Base-by-base conservation (phyloP, 1,140 invertebrate species). In the Drosophila arawakana region DNA sequence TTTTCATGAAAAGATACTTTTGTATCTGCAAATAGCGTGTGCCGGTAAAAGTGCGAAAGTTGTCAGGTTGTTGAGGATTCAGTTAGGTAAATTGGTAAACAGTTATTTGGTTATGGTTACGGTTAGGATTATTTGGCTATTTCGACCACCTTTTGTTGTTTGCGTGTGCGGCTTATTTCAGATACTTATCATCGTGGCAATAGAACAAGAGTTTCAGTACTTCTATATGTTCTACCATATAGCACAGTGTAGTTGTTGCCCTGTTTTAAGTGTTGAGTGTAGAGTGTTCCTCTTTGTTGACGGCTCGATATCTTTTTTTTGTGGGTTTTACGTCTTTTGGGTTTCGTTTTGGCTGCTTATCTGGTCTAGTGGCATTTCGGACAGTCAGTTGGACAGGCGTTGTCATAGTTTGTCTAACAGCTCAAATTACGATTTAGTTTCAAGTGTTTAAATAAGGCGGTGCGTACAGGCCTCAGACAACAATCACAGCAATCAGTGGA, bases 361-460 rank as follows among this genome's bases (percentile, higher is more conserved):
- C 83, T 71, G 39, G 15, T 55, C 34, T 6, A 50, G 34, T 39
- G 34, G 49, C 25, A 30, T 30, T 30, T 43, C 49, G 13, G 34
- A 30, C 49, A 57, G 65, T 54, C 46, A 70, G 59, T 65, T 54
- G 58, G 70, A 62, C 66, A 62, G 70, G 62, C 72, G 76, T 68
- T 88, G 83, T 86, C 82, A 86, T 86, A 80, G 82, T 82, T 83
- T 88, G 83, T 83, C 80, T 89, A 88, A 88, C 83, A 88, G 83
- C 83, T 88, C 83, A 88, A 88, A 88, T 88, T 88, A 88, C 83
- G 83, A 88, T 89, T 88, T 88, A 80, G 84, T 89, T 61, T 88
- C 84, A 80, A 88, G 83, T 88, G 83, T 66, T 78, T 71, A 76
- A 78, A 83, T 44, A 75, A 78, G 70, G 73, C 63, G 66, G 66